Evolutionary conservation across 2,113 vertebrate genomes (phyloP).

Genomic region (Tetrax tetrax): DNA sequence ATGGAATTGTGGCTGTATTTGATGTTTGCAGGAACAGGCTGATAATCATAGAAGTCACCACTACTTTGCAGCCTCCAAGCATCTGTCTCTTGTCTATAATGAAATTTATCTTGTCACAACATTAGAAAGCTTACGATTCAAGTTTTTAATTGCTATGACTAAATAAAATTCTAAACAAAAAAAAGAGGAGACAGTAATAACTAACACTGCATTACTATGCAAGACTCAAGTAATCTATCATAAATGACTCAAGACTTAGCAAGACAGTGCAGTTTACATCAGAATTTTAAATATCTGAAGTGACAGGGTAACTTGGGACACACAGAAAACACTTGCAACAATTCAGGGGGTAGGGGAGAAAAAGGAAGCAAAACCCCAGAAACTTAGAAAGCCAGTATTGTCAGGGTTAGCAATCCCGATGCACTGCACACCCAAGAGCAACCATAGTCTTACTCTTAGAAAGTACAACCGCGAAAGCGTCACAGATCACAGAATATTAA

Average conservation of each 20-base stretch:
- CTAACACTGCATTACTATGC: background rate
- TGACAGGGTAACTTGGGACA: background rate
- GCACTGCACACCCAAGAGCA: background rate
- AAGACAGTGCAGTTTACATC: background rate
- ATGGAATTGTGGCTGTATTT: background rate
- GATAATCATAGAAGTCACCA: background rate
- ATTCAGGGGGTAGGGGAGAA: background rate
- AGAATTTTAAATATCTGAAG: background rate
- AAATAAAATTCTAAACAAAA: background rate
- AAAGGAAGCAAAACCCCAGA: background rate
- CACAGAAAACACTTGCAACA: background rate
- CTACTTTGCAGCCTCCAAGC: background rate
- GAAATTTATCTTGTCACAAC: background rate
- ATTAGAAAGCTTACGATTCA: background rate
- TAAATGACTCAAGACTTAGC: background rate
- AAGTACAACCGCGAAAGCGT: background rate
- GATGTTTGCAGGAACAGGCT: background rate
- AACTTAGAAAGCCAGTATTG: background rate
- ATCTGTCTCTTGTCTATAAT: rapidly evolving
- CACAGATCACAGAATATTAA: background rate
- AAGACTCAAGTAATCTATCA: background rate
- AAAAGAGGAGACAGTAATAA: background rate
- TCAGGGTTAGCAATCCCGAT: background rate
- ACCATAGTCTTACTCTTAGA: no score
- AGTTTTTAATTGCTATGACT: background rate